Conservation (phyloP, 2,797 vertebrate species). For the Gymnothorax reevesii region DNA sequence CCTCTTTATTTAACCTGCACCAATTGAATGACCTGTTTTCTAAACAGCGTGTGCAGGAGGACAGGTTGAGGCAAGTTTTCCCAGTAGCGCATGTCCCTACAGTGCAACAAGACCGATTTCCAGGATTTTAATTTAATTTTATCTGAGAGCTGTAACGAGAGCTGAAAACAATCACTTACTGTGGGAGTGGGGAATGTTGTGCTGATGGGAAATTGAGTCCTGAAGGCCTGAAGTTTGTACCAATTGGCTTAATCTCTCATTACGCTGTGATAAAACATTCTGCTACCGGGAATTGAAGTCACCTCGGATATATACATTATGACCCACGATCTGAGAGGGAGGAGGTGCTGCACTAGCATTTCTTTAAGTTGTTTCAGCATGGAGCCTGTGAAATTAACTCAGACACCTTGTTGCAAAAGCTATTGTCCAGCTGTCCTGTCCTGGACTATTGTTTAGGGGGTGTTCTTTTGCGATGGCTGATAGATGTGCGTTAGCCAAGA, state of each 20-base stretch:
- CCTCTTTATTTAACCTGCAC: background rate
- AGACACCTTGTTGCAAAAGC: background rate
- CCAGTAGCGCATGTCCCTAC: background rate
- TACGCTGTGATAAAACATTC: background rate
- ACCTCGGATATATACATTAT: constrained; percentile 6
- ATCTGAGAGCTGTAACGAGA: background rate
- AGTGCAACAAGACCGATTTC: background rate
- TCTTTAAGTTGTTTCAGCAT: background rate
- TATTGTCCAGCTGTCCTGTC: background rate
- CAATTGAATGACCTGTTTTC: background rate
- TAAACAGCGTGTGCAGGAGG: background rate
- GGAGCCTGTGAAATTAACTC: background rate
- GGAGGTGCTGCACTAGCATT: background rate
- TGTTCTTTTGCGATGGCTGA: background rate
- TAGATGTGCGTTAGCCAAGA: background rate
- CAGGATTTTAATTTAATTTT: too few relatives aligned
- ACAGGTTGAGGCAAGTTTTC: background rate
- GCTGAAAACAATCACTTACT: background rate
- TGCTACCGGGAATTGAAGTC: background rate
- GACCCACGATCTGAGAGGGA: background rate
- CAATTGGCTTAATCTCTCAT: background rate
- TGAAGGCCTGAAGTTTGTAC: background rate
- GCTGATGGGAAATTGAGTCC: constrained; percentile 7
- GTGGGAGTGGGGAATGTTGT: background rate
- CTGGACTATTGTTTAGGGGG: background rate